phyloP scores from a whole-genome alignment of 1,140 invertebrate species.

The Trichonephila clavipes region DNA sequence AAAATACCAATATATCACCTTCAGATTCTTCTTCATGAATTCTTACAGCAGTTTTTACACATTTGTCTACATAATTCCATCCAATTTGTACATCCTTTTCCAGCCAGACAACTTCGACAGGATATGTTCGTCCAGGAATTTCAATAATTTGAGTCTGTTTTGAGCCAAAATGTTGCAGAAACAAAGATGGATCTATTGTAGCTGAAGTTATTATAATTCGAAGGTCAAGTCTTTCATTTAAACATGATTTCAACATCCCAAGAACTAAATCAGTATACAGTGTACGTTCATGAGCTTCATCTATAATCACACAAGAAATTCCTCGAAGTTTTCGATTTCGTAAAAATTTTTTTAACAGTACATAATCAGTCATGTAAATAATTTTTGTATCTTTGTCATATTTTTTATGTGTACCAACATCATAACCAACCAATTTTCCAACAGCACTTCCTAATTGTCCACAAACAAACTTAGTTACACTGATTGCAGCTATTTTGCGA shows the following conservation, averaged over 20 bases:
- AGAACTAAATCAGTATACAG: constrained; percentile 96
- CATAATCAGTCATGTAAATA: constrained; percentile 97
- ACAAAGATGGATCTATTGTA: constrained; percentile 96
- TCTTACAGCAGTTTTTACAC: constrained; percentile 88
- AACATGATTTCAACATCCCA: constrained; percentile 88
- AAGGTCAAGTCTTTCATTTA: constrained; percentile 87
- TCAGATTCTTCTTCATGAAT: constrained; percentile 87
- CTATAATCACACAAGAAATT: constrained; percentile 91
- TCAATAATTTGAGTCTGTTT: constrained; percentile 88
- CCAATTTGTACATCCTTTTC: constrained; percentile 90
- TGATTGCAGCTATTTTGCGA: constrained; percentile 95
- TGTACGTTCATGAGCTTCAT: constrained; percentile 98
- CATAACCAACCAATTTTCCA: constrained; percentile 94
- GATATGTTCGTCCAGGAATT: constrained; percentile 92
- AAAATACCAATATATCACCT: constrained; percentile 95
- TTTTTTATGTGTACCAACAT: constrained; percentile 97
- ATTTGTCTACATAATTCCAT: constrained; percentile 92
- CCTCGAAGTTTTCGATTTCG: constrained; percentile 88
- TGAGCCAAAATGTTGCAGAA: constrained; percentile 91
- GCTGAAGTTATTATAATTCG: constrained; percentile 98
- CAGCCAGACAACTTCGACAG: constrained; percentile 87
- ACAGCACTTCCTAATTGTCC: constrained; percentile 90
- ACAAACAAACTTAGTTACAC: constrained; percentile 94
- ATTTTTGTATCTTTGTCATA: constrained; percentile 93
- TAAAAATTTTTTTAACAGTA: constrained; percentile 93